A percentile compares a stretch with the other conserved stretches of the same genome.
Evolutionary conservation across 1,140 invertebrate species (phyloP).

Genomic region (Cydia strobilella): DNA sequence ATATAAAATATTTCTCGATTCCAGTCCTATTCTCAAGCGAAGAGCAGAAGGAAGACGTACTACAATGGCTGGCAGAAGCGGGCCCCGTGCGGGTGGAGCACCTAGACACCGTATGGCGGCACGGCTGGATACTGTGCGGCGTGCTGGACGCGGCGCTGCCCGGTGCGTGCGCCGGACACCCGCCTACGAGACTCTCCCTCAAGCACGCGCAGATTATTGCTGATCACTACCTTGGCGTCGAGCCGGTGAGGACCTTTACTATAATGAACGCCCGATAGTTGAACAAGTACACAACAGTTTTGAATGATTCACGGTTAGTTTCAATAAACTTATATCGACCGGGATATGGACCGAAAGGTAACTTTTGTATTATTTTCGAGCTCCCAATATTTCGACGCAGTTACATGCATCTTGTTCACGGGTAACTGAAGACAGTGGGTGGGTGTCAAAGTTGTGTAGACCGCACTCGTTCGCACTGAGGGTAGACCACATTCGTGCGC

Average conservation of each 20-base stretch:
- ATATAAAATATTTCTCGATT: constrained; percentile 37
- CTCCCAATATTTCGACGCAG: too few relatives aligned
- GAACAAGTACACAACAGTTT: too few relatives aligned
- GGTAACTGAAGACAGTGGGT: too few relatives aligned
- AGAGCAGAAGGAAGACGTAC: constrained; percentile 65
- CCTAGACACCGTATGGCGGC: constrained; percentile 78
- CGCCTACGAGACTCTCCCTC: constrained; percentile 75
- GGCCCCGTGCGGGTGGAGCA: constrained; percentile 64
- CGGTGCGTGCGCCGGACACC: constrained; percentile 80
- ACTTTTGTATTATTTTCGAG: too few relatives aligned
- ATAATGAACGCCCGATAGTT: neutral
- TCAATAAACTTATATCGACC: too few relatives aligned
- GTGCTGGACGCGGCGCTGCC: constrained; percentile 80
- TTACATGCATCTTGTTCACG: too few relatives aligned
- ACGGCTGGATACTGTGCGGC: constrained; percentile 81
- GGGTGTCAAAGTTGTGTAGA: too few relatives aligned
- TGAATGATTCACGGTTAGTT: too few relatives aligned
- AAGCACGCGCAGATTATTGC: constrained; percentile 81
- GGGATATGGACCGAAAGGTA: too few relatives aligned
- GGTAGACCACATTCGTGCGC: too few relatives aligned
- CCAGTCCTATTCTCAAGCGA: constrained; percentile 75
- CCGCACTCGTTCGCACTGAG: too few relatives aligned
- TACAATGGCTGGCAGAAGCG: constrained; percentile 72
- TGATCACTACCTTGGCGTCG: constrained; percentile 80
- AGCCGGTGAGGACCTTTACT: constrained; percentile 70